phyloP scores from a whole-genome alignment of 2,797 vertebrate genomes.

The Momotus momota region DNA sequence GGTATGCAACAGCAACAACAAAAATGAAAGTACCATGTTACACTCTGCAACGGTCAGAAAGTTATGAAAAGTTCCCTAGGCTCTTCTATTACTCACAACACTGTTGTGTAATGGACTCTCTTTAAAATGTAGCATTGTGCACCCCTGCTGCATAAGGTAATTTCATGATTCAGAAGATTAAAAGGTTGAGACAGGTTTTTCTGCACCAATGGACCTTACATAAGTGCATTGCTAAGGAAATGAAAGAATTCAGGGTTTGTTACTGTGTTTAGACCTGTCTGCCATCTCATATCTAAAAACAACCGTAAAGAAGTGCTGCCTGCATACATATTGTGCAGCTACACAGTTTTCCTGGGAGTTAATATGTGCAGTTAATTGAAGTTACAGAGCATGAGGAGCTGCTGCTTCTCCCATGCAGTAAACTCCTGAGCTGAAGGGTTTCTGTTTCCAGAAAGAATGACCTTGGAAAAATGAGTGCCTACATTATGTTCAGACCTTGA shows the following conservation, averaged over 20 bases:
- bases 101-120: not conserved
- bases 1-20: not conserved
- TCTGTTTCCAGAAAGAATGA: not conserved
- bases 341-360: not conserved
- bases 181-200: not conserved
- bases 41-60: not conserved
- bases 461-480: not conserved
- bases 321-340: fast-evolving
- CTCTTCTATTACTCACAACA: not conserved
- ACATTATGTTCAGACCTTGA: not conserved
- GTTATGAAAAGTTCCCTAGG: not conserved
- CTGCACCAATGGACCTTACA: not conserved
- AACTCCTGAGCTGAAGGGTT: not conserved
- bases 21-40: not conserved
- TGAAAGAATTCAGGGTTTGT: not conserved
- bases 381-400: not conserved
- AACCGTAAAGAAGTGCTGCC: not conserved
- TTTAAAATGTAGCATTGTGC: not conserved
- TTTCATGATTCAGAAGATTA: not conserved
- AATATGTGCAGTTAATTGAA: not conserved
- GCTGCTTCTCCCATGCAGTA: not conserved
- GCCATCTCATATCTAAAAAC: not conserved
- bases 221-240: not conserved
- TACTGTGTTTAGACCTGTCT: not conserved
- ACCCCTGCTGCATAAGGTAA: not conserved